Base-by-base conservation (phyloP, 2,113 vertebrate genomes). In the Tachuris rubrigastra region DNA sequence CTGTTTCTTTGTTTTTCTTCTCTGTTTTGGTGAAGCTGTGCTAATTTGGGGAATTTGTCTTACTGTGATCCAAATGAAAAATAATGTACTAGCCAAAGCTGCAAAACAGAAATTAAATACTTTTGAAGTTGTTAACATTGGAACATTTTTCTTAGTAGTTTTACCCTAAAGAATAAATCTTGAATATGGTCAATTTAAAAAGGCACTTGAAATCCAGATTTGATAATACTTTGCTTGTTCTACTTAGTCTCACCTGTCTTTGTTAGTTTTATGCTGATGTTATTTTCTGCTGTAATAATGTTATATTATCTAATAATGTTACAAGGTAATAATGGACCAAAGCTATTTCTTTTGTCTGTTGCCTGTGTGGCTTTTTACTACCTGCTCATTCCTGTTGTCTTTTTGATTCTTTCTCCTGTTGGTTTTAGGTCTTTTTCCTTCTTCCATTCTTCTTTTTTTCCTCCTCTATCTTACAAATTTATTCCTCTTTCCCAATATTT, bases 251-350 rank as follows among this genome's bases (percentile, higher is more conserved):
- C 14, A 42, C 35, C 14, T 60, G 4, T 25, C 11, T 62, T 55
- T 18, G 3, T 14, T 25, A 21, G 19, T 69, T 69, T 73, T 55
- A 23, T 53, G 50, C 8, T 72, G 47, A 21, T 56, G 5, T 53
- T n/a, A 93, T 91, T 74, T 92, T 68, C 74, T 89, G 75, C 93
- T 96, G 44, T 89, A 96, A 95, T 87, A 46, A 56, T 55, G 73
- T 56, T n/a, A 56, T 11, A 55, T 19, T 55, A 55, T 55, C 4
- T 21, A 56, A 33, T 33, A 56, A 56, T 20, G 25, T 62, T 27
- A 63, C 28, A 28, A 41, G 28, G 37, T 28, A 41, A 63, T 20
- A 41, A 41, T 63, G 13, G 71, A 90, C 53, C 77, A 58, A 93
- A 46, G 65, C 58, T 58, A 22, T 69, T 82, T 78, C 63, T 93